Conservation (phyloP, 2,797 vertebrate genomes). For the Pelochelys cantorii region DNA sequence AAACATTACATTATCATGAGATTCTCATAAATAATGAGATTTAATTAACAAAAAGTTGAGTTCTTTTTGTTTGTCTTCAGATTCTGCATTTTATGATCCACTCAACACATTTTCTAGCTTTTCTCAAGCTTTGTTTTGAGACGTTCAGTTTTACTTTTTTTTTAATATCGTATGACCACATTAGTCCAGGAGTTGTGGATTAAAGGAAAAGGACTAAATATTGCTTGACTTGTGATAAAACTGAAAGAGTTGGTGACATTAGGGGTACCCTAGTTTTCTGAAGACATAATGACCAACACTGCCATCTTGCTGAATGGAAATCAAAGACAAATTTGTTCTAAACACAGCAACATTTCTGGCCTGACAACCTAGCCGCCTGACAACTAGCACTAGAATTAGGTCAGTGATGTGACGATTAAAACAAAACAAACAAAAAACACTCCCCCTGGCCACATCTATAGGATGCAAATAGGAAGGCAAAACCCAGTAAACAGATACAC, state of each 20-base stretch:
- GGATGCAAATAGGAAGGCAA: background rate
- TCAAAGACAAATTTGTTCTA: background rate
- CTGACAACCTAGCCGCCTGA: background rate
- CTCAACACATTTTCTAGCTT: background rate
- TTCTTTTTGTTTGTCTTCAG: background rate
- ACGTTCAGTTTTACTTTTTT: background rate
- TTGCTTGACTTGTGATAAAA: background rate
- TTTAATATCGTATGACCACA: background rate
- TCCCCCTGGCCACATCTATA: background rate
- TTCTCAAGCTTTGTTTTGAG: background rate
- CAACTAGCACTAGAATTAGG: background rate
- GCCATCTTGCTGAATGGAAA: background rate
- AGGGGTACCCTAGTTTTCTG: rapidly evolving
- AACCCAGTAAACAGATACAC: background rate
- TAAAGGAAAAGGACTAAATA: background rate
- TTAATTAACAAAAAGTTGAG: background rate
- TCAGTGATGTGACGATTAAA: background rate
- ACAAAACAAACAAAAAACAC: background rate
- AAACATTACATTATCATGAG: background rate
- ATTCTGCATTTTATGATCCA: background rate
- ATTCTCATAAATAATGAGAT: background rate
- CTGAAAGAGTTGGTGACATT: background rate
- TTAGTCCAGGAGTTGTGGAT: background rate
- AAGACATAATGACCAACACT: background rate
- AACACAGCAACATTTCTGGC: background rate